Percentiles rank a stretch among this genome's conserved stretches.
These are phyloP conservation scores for Agrochola lychnidis DNA, from an alignment of 2,888 invertebrate species.

Conservation along the genomic window DNA sequence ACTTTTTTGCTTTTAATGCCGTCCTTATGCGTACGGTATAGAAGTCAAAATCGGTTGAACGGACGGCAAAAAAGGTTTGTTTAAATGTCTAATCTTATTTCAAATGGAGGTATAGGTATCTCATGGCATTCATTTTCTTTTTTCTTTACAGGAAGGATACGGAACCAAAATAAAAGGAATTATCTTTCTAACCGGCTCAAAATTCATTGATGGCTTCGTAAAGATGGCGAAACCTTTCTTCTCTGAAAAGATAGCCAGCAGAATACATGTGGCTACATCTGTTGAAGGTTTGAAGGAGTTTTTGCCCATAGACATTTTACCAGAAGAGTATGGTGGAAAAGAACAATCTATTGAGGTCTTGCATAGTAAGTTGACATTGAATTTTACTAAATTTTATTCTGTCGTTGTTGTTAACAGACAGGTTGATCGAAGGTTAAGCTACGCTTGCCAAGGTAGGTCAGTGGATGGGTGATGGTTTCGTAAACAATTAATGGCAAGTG, in stretches of 20 bases:
- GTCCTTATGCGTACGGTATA: too few relatives aligned
- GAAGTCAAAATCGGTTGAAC: too few relatives aligned
- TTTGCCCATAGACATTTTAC: slow-evolving; percentile 70
- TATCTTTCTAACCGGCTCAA: slow-evolving; percentile 79
- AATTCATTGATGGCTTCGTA: slow-evolving; percentile 77
- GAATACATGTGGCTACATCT: slow-evolving; percentile 59
- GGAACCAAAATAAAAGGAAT: slow-evolving; percentile 78
- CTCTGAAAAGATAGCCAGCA: slow-evolving; percentile 45
- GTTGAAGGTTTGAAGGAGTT: slow-evolving; percentile 65
- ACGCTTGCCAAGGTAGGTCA: background rate
- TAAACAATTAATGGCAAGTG: too few relatives aligned
- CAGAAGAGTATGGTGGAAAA: slow-evolving; percentile 75
- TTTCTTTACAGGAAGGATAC: slow-evolving; percentile 66
- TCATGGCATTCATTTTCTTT: background rate
- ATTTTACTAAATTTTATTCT: background rate
- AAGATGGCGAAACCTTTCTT: slow-evolving; percentile 74
- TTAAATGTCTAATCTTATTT: too few relatives aligned
- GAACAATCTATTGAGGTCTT: slow-evolving; percentile 59
- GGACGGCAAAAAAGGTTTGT: too few relatives aligned
- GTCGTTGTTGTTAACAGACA: background rate
- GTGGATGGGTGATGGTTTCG: background rate
- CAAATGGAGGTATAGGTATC: too few relatives aligned
- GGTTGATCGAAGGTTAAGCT: background rate
- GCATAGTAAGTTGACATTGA: slow-evolving; percentile 49
- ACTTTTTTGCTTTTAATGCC: too few relatives aligned